Percentiles rank a stretch among this genome's conserved stretches.
These are phyloP conservation scores for Bergia puertoricense DNA, from an alignment of 92 coral and sea anemone species.

Conservation along the genomic window DNA sequence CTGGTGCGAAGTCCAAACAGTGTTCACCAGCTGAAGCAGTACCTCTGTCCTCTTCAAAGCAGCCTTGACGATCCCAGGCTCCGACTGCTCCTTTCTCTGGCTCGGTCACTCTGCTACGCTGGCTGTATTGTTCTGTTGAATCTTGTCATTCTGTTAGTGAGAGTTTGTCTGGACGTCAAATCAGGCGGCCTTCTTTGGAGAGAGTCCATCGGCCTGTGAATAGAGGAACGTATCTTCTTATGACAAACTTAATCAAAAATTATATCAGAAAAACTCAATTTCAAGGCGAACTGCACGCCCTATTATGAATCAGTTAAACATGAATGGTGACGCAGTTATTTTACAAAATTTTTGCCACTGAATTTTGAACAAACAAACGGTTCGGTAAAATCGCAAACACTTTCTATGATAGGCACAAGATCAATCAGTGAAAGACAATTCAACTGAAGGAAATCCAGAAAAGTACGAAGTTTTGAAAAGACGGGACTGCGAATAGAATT, in stretches of 20 bases:
- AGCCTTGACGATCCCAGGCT: not conserved
- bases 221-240: not conserved
- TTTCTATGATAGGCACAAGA: not conserved
- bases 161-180: constrained; percentile 69
- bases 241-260: not conserved
- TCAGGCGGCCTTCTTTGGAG: constrained; percentile 70
- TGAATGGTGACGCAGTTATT: too few species aligned
- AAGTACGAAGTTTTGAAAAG: too few species aligned
- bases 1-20: not conserved
- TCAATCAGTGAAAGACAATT: not conserved
- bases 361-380: not conserved
- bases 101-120: not conserved
- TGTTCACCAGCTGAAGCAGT: not conserved
- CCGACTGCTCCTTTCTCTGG: not conserved
- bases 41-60: not conserved
- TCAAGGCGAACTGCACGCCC: not conserved
- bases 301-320: too few species aligned
- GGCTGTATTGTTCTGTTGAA: constrained; percentile 62
- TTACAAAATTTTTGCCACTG: not conserved
- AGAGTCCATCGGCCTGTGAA: not conserved
- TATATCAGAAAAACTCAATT: not conserved
- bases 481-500: too few species aligned
- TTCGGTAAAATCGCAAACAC: not conserved
- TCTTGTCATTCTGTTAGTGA: constrained; percentile 75
- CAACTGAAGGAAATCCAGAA: not conserved